Evolutionary conservation across 2,888 invertebrate species (phyloP).

Genomic region (Anorthoa munda): DNA sequence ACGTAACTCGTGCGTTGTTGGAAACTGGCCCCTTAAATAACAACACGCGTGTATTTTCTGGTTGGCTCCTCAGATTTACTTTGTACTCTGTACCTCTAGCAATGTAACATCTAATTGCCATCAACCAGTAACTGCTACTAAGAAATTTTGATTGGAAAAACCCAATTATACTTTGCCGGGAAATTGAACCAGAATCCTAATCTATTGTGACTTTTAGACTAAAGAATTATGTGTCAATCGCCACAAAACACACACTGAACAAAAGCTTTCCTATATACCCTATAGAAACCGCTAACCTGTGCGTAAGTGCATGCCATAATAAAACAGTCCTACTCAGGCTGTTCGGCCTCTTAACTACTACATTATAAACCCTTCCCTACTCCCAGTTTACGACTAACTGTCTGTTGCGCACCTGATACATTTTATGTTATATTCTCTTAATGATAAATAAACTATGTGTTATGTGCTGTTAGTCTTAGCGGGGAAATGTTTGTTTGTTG

Average conservation of each 20-base stretch:
- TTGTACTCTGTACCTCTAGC: too few relatives aligned
- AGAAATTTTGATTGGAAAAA: too few relatives aligned
- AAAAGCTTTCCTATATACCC: neutral
- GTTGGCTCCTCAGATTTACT: too few relatives aligned
- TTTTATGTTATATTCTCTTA: conserved; percentile 21
- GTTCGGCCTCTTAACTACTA: conserved; percentile 13
- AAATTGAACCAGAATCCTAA: too few relatives aligned
- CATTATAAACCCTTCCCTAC: conserved; percentile 33
- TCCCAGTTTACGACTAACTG: conserved; percentile 43
- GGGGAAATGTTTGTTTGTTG: conserved; percentile 20
- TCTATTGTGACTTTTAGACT: too few relatives aligned
- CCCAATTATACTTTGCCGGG: too few relatives aligned
- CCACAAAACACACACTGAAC: neutral
- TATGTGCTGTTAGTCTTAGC: conserved; percentile 26
- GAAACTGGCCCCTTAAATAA: too few relatives aligned
- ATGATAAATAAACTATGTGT: conserved; percentile 20
- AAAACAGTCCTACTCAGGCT: conserved; percentile 21
- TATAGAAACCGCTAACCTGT: neutral
- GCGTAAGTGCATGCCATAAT: conserved; percentile 19
- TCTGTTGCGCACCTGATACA: conserved; percentile 47
- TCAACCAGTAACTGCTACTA: too few relatives aligned
- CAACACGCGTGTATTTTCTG: too few relatives aligned
- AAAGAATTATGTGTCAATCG: too few relatives aligned
- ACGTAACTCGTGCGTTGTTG: too few relatives aligned
- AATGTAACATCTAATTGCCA: too few relatives aligned